Evolutionary conservation across 2,797 vertebrate species (phyloP), one percentile per base, ranked within the genome.

Genomic region (Propithecus deckenii): DNA sequence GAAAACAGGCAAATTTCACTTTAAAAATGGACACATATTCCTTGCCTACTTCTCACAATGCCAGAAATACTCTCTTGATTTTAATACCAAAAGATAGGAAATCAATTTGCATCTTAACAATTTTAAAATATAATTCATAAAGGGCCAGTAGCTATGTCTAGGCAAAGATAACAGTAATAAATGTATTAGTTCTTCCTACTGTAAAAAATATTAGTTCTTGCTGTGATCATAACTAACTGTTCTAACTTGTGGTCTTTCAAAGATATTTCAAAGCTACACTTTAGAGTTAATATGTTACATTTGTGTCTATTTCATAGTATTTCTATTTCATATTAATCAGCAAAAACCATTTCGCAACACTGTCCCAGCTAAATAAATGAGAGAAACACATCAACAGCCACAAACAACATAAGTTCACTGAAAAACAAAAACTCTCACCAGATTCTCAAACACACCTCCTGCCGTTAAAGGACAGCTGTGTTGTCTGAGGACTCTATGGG

Each of bases 381-480:
- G 3, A 71, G 74, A 84, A 55, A 93, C 91, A 69, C 38, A 55
- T 18, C 52, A 96, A 38, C 94, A 41, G 11, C 67, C 69, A 87
- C 38, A 25, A 81, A 52, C 35, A 91, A 63, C 25, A 18, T 28
- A 93, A 94, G 78, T 41, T 79, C 46, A 55, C 41, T 46, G 63
- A 79, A 75, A 95, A 90, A 30, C 63, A 89, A 43, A 80, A 79
- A 59, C 46, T 59, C 90, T n/a, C 61, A 22, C 83, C 93, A 89
- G 59, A 61, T 89, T 61, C 83, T 85, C 95, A 75, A 83, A 84
- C 23, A 72, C 10, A 5, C 76, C 10, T 23, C 57, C 55, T 20
- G 79, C 86, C 23, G 7, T 65, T 38, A 83, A 74, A 94, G 52
- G 90, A 91, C 89, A 91, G 96, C 90, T 95, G 94, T 91, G 87